Conservation (phyloP, 2,113 vertebrate species). For the Channa maculata region DNA sequence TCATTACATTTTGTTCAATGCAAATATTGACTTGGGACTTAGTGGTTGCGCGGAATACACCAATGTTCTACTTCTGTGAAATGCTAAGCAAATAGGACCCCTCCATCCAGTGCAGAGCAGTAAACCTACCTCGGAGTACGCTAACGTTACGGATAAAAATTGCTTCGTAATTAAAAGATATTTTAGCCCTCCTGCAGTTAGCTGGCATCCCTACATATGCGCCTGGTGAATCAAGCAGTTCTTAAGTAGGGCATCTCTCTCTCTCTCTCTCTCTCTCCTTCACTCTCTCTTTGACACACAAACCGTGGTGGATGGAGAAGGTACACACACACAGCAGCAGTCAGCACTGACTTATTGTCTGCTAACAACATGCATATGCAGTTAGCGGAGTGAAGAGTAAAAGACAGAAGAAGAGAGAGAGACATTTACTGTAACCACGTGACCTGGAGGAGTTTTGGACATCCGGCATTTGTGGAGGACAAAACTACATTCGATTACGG, state of each 20-base stretch:
- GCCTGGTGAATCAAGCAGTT: not conserved
- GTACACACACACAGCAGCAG: not conserved
- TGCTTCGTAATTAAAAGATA: no score
- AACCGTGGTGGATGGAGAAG: not conserved
- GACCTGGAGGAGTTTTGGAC: slow-evolving; percentile 13
- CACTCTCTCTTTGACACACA: not conserved
- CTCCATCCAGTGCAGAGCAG: no score
- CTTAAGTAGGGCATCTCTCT: not conserved
- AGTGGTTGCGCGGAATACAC: no score
- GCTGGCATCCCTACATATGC: no score
- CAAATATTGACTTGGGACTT: no score
- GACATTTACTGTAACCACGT: slow-evolving; percentile 10
- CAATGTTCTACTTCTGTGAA: no score
- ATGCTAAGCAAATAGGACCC: no score
- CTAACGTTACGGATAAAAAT: no score
- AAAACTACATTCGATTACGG: slow-evolving; percentile 25
- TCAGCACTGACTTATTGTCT: not conserved
- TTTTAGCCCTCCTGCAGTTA: not conserved
- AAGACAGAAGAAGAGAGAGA: not conserved
- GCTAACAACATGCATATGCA: not conserved
- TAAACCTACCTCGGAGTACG: no score
- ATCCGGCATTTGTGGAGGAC: slow-evolving; percentile 25
- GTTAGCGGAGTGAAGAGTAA: slow-evolving; percentile 2
- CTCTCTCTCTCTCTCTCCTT: not conserved
- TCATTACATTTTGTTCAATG: no score